Base-by-base conservation (phyloP, 2,113 vertebrate genomes). In the Lipophrys pholis region DNA sequence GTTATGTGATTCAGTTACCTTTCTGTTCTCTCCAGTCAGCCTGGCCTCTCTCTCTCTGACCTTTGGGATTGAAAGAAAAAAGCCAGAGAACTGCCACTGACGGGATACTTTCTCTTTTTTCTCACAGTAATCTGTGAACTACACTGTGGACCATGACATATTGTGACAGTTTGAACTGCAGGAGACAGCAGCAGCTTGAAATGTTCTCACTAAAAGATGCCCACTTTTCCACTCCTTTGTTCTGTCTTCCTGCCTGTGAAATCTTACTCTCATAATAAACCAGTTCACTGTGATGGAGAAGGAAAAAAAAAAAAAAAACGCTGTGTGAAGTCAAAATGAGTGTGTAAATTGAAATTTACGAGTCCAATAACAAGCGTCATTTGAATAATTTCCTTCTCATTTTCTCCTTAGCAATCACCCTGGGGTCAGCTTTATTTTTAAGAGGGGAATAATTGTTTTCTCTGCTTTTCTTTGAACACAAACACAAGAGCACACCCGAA, bases 341-440 rank as follows among this genome's bases (percentile, higher is more conserved):
- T 52, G 56, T 61, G 49, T 68, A 84, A 83, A 82, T 70, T 68
- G 50, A 79, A 84, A 81, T 73, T 62, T 76, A 83, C 4, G 65
- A 78, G 55, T 71, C 45, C 56, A 66, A 81, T 84, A 76, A 87
- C 67, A 77, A 82, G 56, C 5, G 4, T 53, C 49, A 68, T 82
- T 83, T 84, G 70, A 89, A 81, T 82, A 80, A 81, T 81, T 70
- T 69, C 63, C 52, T 57, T 51, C 50, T 65, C 36, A 49, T 61
- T 56, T 49, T 50, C 15, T 60, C 41, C 62, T 54, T 60, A 42
- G 55, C 42, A 40, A 46, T 11, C 35, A 58, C 62, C 65, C 52
- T 75, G 7, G 39, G 50, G 73, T 81, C 61, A 55, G 82, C 73
- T 38, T 53, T 30, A 30, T 30, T 30, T 30, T 43, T 65, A 30